These are phyloP conservation scores for Drosophila parabipectinata DNA, from an alignment of 1,140 invertebrate genomes.

Conservation along the genomic window DNA sequence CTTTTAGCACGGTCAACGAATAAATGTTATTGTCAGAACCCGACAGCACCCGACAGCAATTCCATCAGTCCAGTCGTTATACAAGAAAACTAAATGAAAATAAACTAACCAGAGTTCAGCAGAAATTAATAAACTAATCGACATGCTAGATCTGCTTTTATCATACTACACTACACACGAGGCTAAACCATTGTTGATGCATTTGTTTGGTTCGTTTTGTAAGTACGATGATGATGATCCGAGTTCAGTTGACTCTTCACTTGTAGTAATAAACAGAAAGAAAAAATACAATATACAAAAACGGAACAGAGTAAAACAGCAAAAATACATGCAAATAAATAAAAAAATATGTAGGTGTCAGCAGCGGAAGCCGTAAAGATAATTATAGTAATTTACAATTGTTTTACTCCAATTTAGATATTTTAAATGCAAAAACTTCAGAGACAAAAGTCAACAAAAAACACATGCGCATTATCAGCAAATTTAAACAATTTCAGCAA, in stretches of 20 bases:
- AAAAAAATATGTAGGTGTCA: conserved; percentile 35
- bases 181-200: conserved; percentile 53
- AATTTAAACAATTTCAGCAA: conserved; percentile 59
- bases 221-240: conserved; percentile 46
- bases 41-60: conserved; percentile 27
- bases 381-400: conserved; percentile 73
- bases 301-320: conserved; percentile 12
- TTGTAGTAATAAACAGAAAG: conserved; percentile 28
- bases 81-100: conserved; percentile 13
- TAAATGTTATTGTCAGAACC: conserved; percentile 65
- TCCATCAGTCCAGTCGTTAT: conserved; percentile 37
- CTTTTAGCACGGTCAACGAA: conserved; percentile 78
- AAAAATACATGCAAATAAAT: conserved; percentile 9
- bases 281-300: conserved; percentile 7
- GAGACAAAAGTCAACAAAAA: conserved; percentile 18
- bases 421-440: conserved; percentile 48
- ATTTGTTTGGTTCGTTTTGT: conserved; percentile 53
- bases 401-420: conserved; percentile 68
- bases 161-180: conserved; percentile 33
- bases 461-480: conserved; percentile 59
- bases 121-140: conserved; percentile 42
- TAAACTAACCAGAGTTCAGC: conserved; percentile 51
- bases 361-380: conserved; percentile 35
- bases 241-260: conserved; percentile 52
- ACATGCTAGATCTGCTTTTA: conserved; percentile 63